phyloP scores from a whole-genome alignment of 2,797 vertebrate genomes.

The Mallotus villosus region DNA sequence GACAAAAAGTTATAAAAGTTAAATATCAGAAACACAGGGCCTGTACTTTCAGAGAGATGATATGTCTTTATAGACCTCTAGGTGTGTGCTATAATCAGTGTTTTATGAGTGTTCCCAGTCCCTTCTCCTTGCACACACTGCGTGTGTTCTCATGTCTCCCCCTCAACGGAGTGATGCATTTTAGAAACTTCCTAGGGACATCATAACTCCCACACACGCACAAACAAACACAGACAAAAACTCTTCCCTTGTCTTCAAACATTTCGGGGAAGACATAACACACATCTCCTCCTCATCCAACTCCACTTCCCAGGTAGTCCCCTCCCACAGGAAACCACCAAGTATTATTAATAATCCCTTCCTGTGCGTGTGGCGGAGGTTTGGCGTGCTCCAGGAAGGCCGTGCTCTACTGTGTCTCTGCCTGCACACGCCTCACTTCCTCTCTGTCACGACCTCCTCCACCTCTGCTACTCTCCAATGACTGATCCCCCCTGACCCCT shows the following conservation, averaged over 20 bases:
- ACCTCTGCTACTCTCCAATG: slow-evolving; percentile 43
- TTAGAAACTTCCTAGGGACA: no score
- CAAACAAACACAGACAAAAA: not conserved
- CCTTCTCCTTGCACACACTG: no score
- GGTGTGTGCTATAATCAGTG: no score
- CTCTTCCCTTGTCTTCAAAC: not conserved
- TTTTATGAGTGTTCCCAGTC: no score
- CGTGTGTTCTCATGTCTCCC: no score
- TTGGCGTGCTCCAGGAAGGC: not conserved
- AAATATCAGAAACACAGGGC: no score
- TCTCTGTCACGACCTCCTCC: not conserved
- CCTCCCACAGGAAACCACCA: slow-evolving; percentile 20
- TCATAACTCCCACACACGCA: no score
- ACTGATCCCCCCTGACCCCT: slow-evolving; percentile 59
- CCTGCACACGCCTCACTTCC: slow-evolving; percentile 43
- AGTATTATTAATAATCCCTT: slow-evolving; percentile 44
- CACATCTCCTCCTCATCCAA: not conserved
- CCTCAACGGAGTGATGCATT: no score
- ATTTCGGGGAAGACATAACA: not conserved
- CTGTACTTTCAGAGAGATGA: no score
- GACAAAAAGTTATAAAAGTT: not conserved
- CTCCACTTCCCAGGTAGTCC: not conserved
- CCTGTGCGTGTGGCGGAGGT: slow-evolving; percentile 30
- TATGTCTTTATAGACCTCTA: no score
- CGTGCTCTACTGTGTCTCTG: slow-evolving; percentile 4